phyloP scores from a whole-genome alignment of 2,797 vertebrate species.

The Halcyon chelicuti region DNA sequence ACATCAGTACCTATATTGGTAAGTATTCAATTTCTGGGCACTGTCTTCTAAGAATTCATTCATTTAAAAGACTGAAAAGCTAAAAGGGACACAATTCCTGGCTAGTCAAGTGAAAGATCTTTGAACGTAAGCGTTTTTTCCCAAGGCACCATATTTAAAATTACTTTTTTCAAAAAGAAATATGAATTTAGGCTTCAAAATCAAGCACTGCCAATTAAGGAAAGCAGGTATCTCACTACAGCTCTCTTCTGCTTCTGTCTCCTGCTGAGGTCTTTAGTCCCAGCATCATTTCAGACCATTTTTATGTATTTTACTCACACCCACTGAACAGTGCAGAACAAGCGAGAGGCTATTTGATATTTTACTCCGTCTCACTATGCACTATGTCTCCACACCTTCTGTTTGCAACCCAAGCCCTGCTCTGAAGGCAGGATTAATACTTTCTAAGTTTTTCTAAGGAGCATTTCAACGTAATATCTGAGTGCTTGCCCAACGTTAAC shows the following conservation, averaged over 20 bases:
- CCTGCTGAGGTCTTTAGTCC: not conserved
- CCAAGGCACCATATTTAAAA: not conserved
- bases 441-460: not conserved
- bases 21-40: not conserved
- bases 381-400: not conserved
- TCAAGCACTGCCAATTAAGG: not conserved
- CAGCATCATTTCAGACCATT: not conserved
- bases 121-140: not conserved
- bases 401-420: not conserved
- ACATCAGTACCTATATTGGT: not conserved
- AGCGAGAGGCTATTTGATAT: not conserved
- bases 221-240: not conserved
- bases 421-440: not conserved
- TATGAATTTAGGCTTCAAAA: not conserved
- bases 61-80: not conserved
- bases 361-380: not conserved
- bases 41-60: not conserved
- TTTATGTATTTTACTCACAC: not conserved
- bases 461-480: not conserved
- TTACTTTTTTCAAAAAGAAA: fast-evolving
- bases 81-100: not conserved
- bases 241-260: not conserved
- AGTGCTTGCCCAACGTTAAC: not conserved
- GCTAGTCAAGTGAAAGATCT: not conserved
- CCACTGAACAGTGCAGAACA: not conserved